Conservation (phyloP, 2,113 vertebrate genomes). For the Pelecanus crispus region DNA sequence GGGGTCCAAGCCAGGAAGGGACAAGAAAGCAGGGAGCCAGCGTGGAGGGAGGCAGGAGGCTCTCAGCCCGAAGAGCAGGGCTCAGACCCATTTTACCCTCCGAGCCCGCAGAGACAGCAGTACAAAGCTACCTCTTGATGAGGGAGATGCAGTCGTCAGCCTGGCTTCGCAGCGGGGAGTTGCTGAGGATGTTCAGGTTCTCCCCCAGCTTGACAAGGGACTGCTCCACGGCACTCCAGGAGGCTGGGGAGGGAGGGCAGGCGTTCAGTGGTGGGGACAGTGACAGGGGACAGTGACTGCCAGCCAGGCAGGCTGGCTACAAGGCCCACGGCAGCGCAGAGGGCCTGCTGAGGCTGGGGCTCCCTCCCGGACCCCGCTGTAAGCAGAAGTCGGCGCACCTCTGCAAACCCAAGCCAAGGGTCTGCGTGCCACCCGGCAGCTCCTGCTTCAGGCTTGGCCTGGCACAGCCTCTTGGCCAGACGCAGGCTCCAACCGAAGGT, state of each 20-base stretch:
- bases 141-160: conserved; percentile 84
- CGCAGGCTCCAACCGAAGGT: fast-evolving
- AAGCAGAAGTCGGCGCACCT: background rate
- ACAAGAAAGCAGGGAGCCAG: background rate
- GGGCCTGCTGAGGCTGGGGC: background rate
- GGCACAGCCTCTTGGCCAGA: background rate
- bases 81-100: background rate
- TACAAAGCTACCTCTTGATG: conserved; percentile 82
- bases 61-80: background rate
- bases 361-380: fast-evolving
- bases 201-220: conserved; percentile 84
- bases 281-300: background rate
- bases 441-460: background rate
- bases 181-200: conserved; percentile 75
- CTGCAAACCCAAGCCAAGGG: background rate
- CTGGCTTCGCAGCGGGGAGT: conserved; percentile 76
- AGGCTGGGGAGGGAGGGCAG: conserved; percentile 69
- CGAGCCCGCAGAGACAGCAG: fast-evolving
- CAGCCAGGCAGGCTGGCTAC: background rate
- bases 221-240: conserved; percentile 89
- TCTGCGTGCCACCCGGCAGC: background rate
- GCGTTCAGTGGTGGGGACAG: fast-evolving
- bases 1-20: background rate
- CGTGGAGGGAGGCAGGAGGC: background rate
- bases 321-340: background rate